Base-by-base conservation (phyloP, 1,140 invertebrate species). In the Magallana gigas region DNA sequence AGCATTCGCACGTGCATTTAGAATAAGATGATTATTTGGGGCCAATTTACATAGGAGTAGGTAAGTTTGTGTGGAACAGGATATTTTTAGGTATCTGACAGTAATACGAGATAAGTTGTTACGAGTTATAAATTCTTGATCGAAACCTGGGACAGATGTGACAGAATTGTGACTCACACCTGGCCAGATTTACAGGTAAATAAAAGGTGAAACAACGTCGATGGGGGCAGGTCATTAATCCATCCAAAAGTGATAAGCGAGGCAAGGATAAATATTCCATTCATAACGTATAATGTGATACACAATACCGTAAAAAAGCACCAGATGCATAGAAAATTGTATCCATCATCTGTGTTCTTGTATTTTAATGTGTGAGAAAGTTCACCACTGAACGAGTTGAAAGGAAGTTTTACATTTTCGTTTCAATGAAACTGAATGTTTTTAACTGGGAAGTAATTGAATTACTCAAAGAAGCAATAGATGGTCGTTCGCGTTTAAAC, bases 111-210 rank as follows among this genome's bases (percentile, higher is more conserved):
- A 48, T 48, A 48, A 48, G 36, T 48, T 48, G 36, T 48, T 4
- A 48, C 36, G 36, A 48, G 36, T 48, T 48, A 48, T 48, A 48
- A 48, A 48, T 48, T 48, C 36, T 48, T 48, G 36, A 48, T 76
- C 36, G 36, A 76, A 29, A 76, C 68, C 68, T 76, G 18, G 68
- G 36, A 76, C 68, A 76, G 68, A 29, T 76, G 68, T 76, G 8
- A 76, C 36, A 29, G 11, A 62, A 76, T 18, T 48, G 68, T 76
- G 68, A 76, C 12, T 76, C 68, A 76, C 68, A 23, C 60, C 68
- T 76, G 68, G 68, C 23, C 68, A 76, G 12, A 76, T 18, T 36
- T 36, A 76, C 68, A 76, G 68, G 68, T 76, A 76, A 76, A 76
- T 76, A 64, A 64, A 64, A 62, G 68, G 18, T 29, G 36, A 36